Evolutionary conservation across 1,140 invertebrate species (phyloP), one percentile per base, ranked within the genome.

Genomic region (Euschistus heros): DNA sequence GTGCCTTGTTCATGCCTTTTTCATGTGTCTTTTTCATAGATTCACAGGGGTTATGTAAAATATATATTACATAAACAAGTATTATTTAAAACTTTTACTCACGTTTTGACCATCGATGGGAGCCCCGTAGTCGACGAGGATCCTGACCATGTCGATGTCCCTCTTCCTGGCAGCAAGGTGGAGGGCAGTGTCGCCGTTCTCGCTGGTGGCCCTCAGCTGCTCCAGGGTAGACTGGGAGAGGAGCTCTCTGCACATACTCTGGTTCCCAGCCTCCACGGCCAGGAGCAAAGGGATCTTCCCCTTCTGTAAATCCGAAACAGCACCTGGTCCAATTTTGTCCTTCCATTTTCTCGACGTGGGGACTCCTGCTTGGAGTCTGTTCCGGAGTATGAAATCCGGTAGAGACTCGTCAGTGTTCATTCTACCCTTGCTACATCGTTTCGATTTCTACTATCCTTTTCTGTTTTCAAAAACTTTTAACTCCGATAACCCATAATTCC

Each of bases 241-340:
- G 22, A 98, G 80, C 78, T 97, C 94, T 69, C 89, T 82, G 72
- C 89, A 89, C 82, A 96, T 93, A 62, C 89, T 88, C 73, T 93
- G 86, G 77, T 96, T 97, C 15, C 94, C 94, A 42, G 87, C 86
- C 75, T 97, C 92, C 62, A 97, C 87, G 30, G 95, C 92, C 70
- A 94, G 77, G 72, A 97, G 85, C 70, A 98, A 79, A 68, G 95
- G 94, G 71, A 96, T 90, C 76, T 91, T 92, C 66, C 94, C 94
- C 76, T 86, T 87, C 92, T 94, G 80, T 59, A 78, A 81, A 69
- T 66, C 64, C 8, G 30, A 24, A 13, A 18, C 17, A 14, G 59
- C n/a, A 10, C 24, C 37, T 42, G 27, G 18, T 17, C 22, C 33
- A 15, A 62, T 27, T 62, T 66, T 63, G 14, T 62, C 65, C 46